These are phyloP conservation scores for Genyomyrus donnyi DNA, from an alignment of 2,113 vertebrate species.

Conservation along the genomic window DNA sequence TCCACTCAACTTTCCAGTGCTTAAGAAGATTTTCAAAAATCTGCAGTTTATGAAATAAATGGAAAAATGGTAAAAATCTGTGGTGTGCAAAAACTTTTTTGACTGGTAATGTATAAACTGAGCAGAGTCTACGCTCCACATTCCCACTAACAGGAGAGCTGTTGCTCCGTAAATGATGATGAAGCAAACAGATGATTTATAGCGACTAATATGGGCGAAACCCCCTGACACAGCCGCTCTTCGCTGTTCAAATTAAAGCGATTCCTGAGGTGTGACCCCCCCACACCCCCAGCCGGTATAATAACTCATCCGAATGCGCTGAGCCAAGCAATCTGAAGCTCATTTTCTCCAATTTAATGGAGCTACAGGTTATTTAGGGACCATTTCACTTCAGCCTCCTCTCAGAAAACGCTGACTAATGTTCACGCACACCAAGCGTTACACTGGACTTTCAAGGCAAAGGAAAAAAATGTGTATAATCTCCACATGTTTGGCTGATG, in stretches of 20 bases:
- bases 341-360: constrained; percentile 46
- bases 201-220: neutral
- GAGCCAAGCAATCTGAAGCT: constrained; percentile 55
- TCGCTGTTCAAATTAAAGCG: constrained; percentile 33
- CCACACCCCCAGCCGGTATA: constrained; percentile 31
- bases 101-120: too few relatives aligned
- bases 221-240: constrained; percentile 39
- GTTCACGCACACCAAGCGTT: constrained; percentile 52
- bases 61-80: too few relatives aligned
- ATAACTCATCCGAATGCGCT: constrained; percentile 44
- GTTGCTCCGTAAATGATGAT: neutral
- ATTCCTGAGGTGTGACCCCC: constrained; percentile 23
- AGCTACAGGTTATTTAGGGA: constrained; percentile 43
- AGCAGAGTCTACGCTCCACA: neutral
- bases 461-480: constrained; percentile 34
- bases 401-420: constrained; percentile 58
- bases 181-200: constrained; percentile 33
- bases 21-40: too few relatives aligned
- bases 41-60: too few relatives aligned
- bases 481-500: constrained; percentile 39
- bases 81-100: too few relatives aligned
- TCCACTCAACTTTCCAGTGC: too few relatives aligned
- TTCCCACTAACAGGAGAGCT: neutral
- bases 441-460: constrained; percentile 23
- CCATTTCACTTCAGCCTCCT: constrained; percentile 38